Evolutionary conservation across 2,888 invertebrate species (phyloP).

Genomic region (Hymenopus coronatus): DNA sequence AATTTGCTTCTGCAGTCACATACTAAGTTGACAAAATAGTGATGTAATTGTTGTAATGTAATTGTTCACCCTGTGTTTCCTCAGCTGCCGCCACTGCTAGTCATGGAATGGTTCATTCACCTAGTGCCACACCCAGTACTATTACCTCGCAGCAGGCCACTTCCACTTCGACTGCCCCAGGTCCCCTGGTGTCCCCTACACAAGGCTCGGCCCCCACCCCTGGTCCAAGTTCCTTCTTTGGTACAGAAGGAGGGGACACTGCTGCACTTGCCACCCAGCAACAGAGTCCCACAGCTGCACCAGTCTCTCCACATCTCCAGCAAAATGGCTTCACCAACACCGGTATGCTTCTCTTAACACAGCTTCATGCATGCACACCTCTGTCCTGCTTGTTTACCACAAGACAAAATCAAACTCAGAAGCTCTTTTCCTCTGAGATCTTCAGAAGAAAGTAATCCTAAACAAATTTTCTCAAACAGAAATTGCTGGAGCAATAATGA

Average conservation of each 20-base stretch:
- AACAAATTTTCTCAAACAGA: too few relatives aligned
- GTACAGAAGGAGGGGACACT: conserved; percentile 21
- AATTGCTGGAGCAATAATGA: too few relatives aligned
- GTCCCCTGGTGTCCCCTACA: conserved; percentile 20
- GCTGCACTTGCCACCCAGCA: conserved; percentile 25
- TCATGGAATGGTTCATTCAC: conserved; percentile 20
- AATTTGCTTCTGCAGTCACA: too few relatives aligned
- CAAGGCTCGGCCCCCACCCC: conserved; percentile 42
- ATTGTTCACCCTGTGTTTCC: neutral
- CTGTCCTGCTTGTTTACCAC: too few relatives aligned
- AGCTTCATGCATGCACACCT: neutral
- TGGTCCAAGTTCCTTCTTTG: conserved; percentile 19
- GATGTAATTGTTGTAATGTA: neutral
- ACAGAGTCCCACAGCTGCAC: conserved; percentile 39
- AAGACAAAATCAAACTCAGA: too few relatives aligned
- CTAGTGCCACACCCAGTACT: neutral
- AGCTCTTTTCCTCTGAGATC: too few relatives aligned
- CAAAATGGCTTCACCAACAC: conserved; percentile 30
- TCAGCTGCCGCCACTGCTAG: conserved; percentile 10
- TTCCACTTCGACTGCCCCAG: conserved; percentile 26
- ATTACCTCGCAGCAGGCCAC: conserved; percentile 46
- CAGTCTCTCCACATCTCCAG: conserved; percentile 39
- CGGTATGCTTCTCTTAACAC: neutral
- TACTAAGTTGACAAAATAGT: too few relatives aligned
- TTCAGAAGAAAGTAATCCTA: too few relatives aligned